Percentiles rank a stretch among this genome's conserved stretches.
These are phyloP conservation scores for Schizopygopsis malacanthus DNA, from an alignment of 2,797 vertebrate genomes.

Conservation along the genomic window DNA sequence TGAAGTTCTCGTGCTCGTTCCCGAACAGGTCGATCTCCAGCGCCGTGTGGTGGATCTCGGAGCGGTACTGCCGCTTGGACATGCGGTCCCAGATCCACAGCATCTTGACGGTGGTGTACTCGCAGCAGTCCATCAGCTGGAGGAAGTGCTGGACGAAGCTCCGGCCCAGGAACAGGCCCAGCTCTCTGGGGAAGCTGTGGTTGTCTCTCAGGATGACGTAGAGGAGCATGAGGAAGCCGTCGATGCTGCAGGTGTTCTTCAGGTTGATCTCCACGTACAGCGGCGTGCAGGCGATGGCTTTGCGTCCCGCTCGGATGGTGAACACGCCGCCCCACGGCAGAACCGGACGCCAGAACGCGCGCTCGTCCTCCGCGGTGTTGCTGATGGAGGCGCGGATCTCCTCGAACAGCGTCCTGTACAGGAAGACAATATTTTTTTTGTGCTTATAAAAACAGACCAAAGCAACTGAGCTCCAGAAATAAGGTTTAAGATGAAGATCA, in stretches of 20 bases:
- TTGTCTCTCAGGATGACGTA: conserved; percentile 91
- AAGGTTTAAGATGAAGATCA: too few relatives aligned
- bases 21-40: conserved; percentile 90
- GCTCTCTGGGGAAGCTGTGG: conserved; percentile 83
- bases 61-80: conserved; percentile 89
- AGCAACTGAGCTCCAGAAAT: too few relatives aligned
- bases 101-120: conserved; percentile 90
- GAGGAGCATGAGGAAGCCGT: conserved; percentile 91
- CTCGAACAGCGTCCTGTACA: conserved; percentile 87
- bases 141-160: conserved; percentile 89
- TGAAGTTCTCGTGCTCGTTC: conserved; percentile 93
- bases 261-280: conserved; percentile 88
- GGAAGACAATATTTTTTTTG: too few relatives aligned
- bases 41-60: conserved; percentile 82
- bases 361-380: conserved; percentile 86
- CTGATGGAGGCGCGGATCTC: conserved; percentile 90
- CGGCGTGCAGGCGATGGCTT: conserved; percentile 88
- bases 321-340: conserved; percentile 92
- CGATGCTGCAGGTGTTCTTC: conserved; percentile 92
- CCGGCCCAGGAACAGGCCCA: conserved; percentile 85
- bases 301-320: conserved; percentile 86
- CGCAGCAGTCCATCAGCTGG: conserved; percentile 89
- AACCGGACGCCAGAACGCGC: conserved; percentile 90
- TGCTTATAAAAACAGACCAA: too few relatives aligned
- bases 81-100: conserved; percentile 93